Percentiles rank a stretch among this genome's conserved stretches.
Evolutionary conservation across 2,113 vertebrate genomes (phyloP).

Genomic region (Chiloscyllium plagiosum): DNA sequence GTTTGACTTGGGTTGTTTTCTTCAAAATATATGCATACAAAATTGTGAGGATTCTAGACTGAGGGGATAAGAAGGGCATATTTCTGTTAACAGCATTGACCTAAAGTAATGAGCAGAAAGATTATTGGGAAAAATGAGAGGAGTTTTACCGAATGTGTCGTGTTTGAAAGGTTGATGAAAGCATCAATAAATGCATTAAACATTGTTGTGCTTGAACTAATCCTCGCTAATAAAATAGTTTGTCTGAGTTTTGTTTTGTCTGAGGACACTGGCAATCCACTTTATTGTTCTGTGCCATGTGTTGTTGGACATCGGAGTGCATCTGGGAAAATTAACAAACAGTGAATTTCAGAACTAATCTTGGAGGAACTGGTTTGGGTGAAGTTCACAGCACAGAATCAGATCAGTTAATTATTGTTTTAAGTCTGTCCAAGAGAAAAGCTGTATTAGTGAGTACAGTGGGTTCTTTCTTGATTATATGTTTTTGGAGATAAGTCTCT

Average conservation of each 20-base stretch:
- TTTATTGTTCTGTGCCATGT: not conserved
- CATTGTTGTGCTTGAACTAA: not conserved
- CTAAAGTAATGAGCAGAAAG: not conserved
- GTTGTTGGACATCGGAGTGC: too few relatives aligned
- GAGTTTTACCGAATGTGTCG: not conserved
- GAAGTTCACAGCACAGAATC: too few relatives aligned
- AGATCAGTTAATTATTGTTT: too few relatives aligned
- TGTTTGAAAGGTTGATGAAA: too few relatives aligned
- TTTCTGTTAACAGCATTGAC: not conserved
- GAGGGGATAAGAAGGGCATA: not conserved
- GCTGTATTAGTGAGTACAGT: too few relatives aligned
- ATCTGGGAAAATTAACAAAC: too few relatives aligned
- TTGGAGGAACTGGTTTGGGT: too few relatives aligned
- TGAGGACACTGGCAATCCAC: not conserved
- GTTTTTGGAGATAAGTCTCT: too few relatives aligned
- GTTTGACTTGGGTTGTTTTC: not conserved
- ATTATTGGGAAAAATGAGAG: not conserved
- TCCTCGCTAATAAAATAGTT: not conserved
- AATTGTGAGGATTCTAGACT: not conserved
- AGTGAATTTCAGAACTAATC: too few relatives aligned
- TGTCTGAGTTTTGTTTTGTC: not conserved
- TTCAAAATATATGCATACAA: not conserved
- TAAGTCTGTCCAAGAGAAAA: too few relatives aligned
- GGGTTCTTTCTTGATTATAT: too few relatives aligned
- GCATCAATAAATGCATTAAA: too few relatives aligned